These are phyloP conservation scores for Echiichthys vipera DNA, from an alignment of 2,797 vertebrate species.

Conservation along the genomic window DNA sequence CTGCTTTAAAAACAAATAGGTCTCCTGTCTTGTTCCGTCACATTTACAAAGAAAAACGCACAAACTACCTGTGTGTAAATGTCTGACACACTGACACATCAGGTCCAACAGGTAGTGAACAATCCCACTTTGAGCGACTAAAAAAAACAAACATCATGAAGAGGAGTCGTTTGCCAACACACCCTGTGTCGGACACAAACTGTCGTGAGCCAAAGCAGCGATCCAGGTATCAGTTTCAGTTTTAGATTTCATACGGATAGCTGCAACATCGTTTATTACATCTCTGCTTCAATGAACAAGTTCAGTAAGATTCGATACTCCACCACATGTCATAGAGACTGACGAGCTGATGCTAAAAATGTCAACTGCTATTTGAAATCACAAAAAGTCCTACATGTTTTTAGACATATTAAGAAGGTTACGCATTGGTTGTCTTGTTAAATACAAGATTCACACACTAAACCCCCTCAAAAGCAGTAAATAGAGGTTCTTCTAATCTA, in stretches of 20 bases:
- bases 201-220: background rate
- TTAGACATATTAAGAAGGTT: too few relatives aligned
- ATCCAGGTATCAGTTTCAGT: background rate
- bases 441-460: background rate
- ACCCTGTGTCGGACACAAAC: constrained; percentile 1
- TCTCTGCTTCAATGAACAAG: background rate
- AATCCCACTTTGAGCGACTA: constrained; percentile 39
- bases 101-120: constrained; percentile 61
- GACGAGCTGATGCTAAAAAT: background rate
- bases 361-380: background rate
- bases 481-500: too few relatives aligned
- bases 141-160: background rate
- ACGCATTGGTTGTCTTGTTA: too few relatives aligned
- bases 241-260: constrained; percentile 3
- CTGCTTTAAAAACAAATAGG: constrained; percentile 4
- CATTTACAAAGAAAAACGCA: constrained; percentile 30
- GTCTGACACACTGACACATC: constrained; percentile 30
- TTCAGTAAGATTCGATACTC: background rate
- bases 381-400: too few relatives aligned
- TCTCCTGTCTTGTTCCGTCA: constrained; percentile 25
- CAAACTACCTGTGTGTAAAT: background rate
- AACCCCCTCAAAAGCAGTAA: background rate
- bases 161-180: constrained; percentile 16
- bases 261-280: background rate
- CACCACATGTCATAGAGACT: background rate